Conservation (phyloP, 1,140 invertebrate species). For the Cotesia glomerata region DNA sequence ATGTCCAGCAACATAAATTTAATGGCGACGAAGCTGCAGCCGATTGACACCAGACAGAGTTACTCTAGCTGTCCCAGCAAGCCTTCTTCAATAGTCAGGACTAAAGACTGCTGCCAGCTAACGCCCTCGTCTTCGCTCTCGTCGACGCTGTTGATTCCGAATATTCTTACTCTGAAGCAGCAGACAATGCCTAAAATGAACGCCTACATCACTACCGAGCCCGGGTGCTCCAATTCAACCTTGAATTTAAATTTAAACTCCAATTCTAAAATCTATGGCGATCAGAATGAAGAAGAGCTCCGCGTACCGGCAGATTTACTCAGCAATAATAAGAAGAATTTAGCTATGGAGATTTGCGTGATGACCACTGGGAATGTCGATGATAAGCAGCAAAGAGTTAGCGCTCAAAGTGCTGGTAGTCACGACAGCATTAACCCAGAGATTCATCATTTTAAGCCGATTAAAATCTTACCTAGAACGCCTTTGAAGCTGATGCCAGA, state of each 20-base stretch:
- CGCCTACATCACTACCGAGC: constrained; percentile 44
- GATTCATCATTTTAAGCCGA: constrained; percentile 68
- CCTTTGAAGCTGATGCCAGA: constrained; percentile 53
- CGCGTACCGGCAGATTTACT: constrained; percentile 64
- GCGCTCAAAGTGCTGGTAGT: constrained; percentile 60
- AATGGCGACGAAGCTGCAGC: constrained; percentile 20
- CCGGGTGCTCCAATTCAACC: constrained; percentile 43
- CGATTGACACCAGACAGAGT: constrained; percentile 24
- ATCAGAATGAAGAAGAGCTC: constrained; percentile 64
- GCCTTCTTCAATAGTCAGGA: no score
- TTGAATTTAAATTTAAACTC: constrained; percentile 27
- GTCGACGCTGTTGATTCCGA: constrained; percentile 30
- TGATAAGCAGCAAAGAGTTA: constrained; percentile 53
- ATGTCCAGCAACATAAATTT: no score
- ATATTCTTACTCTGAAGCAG: constrained; percentile 45
- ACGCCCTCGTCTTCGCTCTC: no score
- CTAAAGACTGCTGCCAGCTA: no score
- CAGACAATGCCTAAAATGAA: constrained; percentile 38
- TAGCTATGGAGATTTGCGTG: constrained; percentile 56
- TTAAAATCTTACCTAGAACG: constrained; percentile 64
- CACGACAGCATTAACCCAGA: constrained; percentile 68
- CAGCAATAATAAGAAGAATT: constrained; percentile 58
- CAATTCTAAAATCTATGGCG: constrained; percentile 53
- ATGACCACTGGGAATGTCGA: constrained; percentile 34
- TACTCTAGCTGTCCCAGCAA: no score